These are phyloP conservation scores for Mongoloraphidia duomilia DNA, from an alignment of 2,888 invertebrate genomes.

Conservation along the genomic window DNA sequence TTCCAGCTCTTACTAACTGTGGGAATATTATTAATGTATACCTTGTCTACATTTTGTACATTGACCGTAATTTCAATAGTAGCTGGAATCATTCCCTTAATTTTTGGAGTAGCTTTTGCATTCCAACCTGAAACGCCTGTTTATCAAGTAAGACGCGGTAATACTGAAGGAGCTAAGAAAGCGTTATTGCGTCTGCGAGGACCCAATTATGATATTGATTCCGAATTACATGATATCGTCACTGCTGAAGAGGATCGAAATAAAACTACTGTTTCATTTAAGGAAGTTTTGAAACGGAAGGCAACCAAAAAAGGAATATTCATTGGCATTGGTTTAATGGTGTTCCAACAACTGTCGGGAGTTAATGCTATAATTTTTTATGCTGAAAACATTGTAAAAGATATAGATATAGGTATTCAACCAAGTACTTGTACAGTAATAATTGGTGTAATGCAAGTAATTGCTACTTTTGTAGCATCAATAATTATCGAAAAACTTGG, in stretches of 20 bases:
- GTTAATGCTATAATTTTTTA: conserved; percentile 77
- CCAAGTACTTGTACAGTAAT: conserved; percentile 55
- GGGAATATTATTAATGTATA: conserved; percentile 68
- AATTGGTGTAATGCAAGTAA: conserved; percentile 70
- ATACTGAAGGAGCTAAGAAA: conserved; percentile 47
- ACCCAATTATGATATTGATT: conserved; percentile 45
- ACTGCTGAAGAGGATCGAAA: conserved; percentile 36
- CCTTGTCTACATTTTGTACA: conserved; percentile 46
- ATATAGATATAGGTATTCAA: conserved; percentile 43
- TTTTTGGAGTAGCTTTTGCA: conserved; percentile 55
- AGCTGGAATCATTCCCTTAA: conserved; percentile 48
- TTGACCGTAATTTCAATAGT: conserved; percentile 44
- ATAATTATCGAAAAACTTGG: conserved; percentile 69
- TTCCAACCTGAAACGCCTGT: conserved; percentile 83
- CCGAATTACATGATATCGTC: conserved; percentile 48
- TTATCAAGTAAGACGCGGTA: conserved; percentile 48
- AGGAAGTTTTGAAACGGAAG: conserved; percentile 40
- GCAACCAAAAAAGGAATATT: conserved; percentile 50
- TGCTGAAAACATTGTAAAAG: conserved; percentile 55
- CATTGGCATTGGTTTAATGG: conserved; percentile 67
- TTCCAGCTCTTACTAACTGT: conserved; percentile 76
- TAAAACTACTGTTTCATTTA: conserved; percentile 39
- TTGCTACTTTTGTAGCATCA: conserved; percentile 59
- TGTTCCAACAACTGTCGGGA: conserved; percentile 79
- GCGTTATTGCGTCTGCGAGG: conserved; percentile 66